phyloP scores from a whole-genome alignment of 2,113 vertebrate species.

The Neofelis nebulosa region DNA sequence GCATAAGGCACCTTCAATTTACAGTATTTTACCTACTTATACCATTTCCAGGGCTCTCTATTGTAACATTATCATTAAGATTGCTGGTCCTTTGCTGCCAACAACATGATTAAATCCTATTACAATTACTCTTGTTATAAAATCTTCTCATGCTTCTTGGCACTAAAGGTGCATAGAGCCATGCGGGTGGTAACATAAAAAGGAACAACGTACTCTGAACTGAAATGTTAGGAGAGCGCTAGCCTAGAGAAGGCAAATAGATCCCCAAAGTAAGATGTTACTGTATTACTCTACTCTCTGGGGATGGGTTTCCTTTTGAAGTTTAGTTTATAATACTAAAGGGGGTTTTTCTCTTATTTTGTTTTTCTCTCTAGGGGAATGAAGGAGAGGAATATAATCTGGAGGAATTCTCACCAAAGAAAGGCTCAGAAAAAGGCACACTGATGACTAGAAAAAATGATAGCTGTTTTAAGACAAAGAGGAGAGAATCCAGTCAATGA shows the following conservation, averaged over 20 bases:
- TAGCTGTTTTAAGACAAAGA: constrained; percentile 22
- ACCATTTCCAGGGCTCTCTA: constrained; percentile 66
- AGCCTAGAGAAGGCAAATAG: constrained; percentile 51
- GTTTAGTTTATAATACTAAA: constrained; percentile 58
- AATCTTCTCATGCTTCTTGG: constrained; percentile 71
- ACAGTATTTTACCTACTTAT: constrained; percentile 76
- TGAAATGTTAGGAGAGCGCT: constrained; percentile 39
- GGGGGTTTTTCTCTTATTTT: constrained; percentile 56
- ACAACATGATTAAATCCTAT: constrained; percentile 64
- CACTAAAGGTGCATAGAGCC: constrained; percentile 56
- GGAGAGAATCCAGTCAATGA: constrained; percentile 6
- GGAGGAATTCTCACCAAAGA: constrained; percentile 37
- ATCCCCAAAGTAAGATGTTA: constrained; percentile 42
- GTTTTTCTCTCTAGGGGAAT: constrained; percentile 23
- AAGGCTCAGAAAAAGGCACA: constrained; percentile 36
- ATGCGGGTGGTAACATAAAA: constrained; percentile 44
- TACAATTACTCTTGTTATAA: constrained; percentile 70
- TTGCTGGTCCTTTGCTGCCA: constrained; percentile 59
- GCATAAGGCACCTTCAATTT: constrained; percentile 57
- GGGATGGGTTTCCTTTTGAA: constrained; percentile 57
- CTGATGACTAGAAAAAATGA: constrained; percentile 8
- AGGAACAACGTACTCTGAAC: background rate
- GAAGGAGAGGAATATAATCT: background rate
- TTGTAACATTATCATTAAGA: constrained; percentile 70
- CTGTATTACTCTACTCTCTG: constrained; percentile 38